Conservation (phyloP, 1,140 invertebrate genomes). For the Branchinecta lindahli region DNA sequence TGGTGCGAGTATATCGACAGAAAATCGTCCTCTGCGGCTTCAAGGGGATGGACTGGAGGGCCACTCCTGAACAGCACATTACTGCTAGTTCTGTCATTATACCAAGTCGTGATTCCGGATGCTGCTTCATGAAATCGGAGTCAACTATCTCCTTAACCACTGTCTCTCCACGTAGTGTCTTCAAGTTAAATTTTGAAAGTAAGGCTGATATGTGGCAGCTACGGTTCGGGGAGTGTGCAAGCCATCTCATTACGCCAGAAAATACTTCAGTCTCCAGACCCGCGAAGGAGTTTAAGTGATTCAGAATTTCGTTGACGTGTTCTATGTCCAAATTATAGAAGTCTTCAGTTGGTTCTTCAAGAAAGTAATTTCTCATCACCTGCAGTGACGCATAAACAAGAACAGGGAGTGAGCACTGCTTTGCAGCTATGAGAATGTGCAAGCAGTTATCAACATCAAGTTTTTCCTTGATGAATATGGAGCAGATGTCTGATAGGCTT, state of each 20-base stretch:
- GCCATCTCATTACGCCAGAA: not conserved
- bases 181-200: not conserved
- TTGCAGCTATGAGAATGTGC: not conserved
- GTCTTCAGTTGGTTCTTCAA: not conserved
- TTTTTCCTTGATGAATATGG: not conserved
- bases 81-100: not conserved
- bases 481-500: not conserved
- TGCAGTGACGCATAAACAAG: not conserved
- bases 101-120: not conserved
- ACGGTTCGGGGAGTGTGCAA: not conserved
- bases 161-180: not conserved
- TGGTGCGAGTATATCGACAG: not conserved
- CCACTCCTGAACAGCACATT: not conserved
- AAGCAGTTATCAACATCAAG: not conserved
- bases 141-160: not conserved
- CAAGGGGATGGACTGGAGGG: not conserved
- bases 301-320: not conserved
- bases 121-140: not conserved
- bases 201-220: not conserved
- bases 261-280: conserved; percentile 1
- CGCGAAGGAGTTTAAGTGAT: not conserved
- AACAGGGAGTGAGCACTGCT: not conserved
- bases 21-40: not conserved
- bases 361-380: not conserved
- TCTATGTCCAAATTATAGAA: not conserved